Conservation (phyloP, 2,888 invertebrate genomes). For the Eremobia ochroleuca region DNA sequence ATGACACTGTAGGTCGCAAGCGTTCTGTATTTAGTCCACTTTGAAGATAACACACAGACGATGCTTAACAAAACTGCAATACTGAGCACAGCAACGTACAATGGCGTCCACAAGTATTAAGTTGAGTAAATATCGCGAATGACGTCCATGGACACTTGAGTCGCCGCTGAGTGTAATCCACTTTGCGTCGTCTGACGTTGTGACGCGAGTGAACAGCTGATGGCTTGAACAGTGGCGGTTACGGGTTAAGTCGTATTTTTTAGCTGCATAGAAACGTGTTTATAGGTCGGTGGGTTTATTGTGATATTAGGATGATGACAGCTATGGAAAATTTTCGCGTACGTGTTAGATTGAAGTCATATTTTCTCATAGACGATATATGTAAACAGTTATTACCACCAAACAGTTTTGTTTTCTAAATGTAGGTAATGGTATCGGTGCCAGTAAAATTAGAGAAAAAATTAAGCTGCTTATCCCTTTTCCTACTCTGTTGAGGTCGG, state of each 20-base stretch:
- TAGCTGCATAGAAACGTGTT: conserved; percentile 23
- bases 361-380: not conserved
- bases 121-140: conserved; percentile 56
- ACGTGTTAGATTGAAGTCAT: no score
- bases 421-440: not conserved
- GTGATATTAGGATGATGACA: not conserved
- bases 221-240: conserved; percentile 20
- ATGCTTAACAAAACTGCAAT: conserved; percentile 24
- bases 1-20: conserved; percentile 15
- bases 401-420: not conserved
- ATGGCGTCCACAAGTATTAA: conserved; percentile 39
- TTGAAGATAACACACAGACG: conserved; percentile 1
- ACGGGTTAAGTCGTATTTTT: conserved; percentile 38
- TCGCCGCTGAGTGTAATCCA: conserved; percentile 64
- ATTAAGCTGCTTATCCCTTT: not conserved
- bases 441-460: not conserved
- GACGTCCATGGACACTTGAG: conserved; percentile 65
- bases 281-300: conserved; percentile 25
- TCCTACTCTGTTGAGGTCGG: not conserved
- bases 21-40: conserved; percentile 13
- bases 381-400: not conserved
- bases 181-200: conserved; percentile 55
- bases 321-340: not conserved
- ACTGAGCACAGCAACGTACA: conserved; percentile 23
- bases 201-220: conserved; percentile 64